Evolutionary conservation across 2,888 invertebrate genomes (phyloP), one percentile per base, ranked within the genome.

Genomic region (Tachina fera): DNA sequence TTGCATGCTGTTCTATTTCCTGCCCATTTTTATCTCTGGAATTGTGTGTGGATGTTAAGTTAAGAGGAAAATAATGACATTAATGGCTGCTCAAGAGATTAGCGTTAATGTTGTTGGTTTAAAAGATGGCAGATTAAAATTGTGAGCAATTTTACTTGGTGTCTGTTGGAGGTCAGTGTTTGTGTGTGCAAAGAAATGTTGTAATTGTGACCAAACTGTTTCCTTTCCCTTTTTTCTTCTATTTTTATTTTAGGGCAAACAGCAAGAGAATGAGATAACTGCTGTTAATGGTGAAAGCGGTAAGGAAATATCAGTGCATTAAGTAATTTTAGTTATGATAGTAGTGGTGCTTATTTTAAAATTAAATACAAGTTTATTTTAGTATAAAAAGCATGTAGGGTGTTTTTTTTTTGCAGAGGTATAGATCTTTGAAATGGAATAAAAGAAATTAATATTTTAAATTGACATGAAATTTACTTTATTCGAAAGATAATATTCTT

Each of bases 21-120:
- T 63, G 22, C n/a, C 72, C 72, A 56, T 68, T 68, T n/a, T 76
- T 77, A 85, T 85, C 74, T 45, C 13, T 61, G 41, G 11, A 68
- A 76, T 72, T 80, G 60, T 63, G 71, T 31, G 72, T 67, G 81
- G 71, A 68, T 72, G 84, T 63, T 81, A 77, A 74, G 72, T 77
- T 85, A 70, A 84, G 71, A 81, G 84, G 71, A 81, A 76, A 84
- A 80, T 84, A 84, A 85, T 77, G 77, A 56, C 84, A 77, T 74
- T 85, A 85, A 81, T 85, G 77, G 77, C 77, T 72, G 70, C 84
- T 85, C 72, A 56, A 78, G 77, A 81, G 84, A 85, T 85, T 68
- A 85, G 72, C 61, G 58, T 77, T 74, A 74, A 81, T 70, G 77
- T 63, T 81, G 72, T 72, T 72, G 77, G 39, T 63, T 60, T 14